Base-by-base conservation (phyloP, 2,797 vertebrate genomes). In the Ficedula albicollis region DNA sequence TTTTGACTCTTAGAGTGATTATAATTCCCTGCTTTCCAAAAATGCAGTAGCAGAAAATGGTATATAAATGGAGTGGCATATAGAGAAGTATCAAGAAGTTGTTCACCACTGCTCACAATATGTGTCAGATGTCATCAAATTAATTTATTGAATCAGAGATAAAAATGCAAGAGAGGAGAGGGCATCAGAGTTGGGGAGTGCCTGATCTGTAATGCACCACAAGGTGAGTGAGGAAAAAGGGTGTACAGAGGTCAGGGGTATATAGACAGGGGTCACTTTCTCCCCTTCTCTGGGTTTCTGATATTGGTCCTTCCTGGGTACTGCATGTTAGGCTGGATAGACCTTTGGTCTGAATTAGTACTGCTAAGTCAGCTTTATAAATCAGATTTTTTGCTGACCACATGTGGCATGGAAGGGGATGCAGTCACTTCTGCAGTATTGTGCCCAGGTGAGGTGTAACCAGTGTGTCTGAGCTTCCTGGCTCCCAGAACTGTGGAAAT, bases 331-430 rank as follows among this genome's bases (percentile, higher is more conserved):
- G 27, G 26, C 64, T 76, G 38, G 36, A n/a, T n/a, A 36, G 41
- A 77, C 21, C 34, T 88, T 64, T 60, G 68, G 68, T 68, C 56
- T 70, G 52, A 83, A 44, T 69, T 59, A 48, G 16, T 26, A 9
- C 52, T 60, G 30, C 39, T n/a, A 62, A 63, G 23, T 69, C 56
- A 52, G 60, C 44, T 64, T 58, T 54, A 10, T 39, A 39, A 68
- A 32, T 48, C 23, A 5, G 29, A 2, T 3, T 32, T 59, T 86
- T 77, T 68, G n/a, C 46, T 73, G 67, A 23, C 39, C 0, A 0
- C 3, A 1, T 29, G 41, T 79, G 67, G 15, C 64, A 3, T 4
- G 30, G 32, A 59, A 55, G 27, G 52, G 36, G 38, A n/a, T 59
- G 55, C 59, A 63, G 49, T 72, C 32, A 25, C 16, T 55, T 89